Evolutionary conservation across 2,113 vertebrate species (phyloP).

Genomic region (Ariopsis seemanni): DNA sequence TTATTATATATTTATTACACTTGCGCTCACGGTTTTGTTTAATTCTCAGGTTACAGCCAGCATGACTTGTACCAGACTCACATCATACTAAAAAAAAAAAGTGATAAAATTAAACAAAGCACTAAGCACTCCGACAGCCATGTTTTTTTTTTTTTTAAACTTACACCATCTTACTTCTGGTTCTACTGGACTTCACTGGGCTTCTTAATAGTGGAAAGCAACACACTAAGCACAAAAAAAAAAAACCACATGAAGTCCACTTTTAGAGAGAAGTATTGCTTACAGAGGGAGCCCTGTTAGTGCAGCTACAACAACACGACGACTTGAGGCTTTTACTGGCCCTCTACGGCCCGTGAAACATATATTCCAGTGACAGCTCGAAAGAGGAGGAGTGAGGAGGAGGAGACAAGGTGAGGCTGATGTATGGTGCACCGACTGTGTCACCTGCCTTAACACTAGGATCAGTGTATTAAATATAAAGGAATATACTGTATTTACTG

Average conservation of each 20-base stretch:
- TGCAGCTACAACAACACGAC: constrained; percentile 71
- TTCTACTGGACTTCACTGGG: not conserved
- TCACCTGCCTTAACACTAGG: not conserved
- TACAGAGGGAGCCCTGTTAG: constrained; percentile 74
- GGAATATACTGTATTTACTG: not conserved
- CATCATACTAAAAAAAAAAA: not conserved
- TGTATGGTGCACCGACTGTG: constrained; percentile 68
- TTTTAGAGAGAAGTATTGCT: constrained; percentile 67
- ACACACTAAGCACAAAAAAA: constrained; percentile 34
- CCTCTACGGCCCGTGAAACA: constrained; percentile 74
- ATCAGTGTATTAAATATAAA: not conserved
- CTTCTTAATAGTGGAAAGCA: constrained; percentile 24
- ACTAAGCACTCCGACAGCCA: not conserved
- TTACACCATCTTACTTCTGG: not conserved
- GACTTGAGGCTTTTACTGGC: constrained; percentile 73
- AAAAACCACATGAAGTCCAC: constrained; percentile 61
- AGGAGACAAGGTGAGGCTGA: constrained; percentile 70
- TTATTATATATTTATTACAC: constrained; percentile 21
- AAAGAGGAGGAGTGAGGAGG: constrained; percentile 59
- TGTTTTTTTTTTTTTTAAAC: not conserved
- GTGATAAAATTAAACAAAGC: not conserved
- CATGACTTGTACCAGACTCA: constrained; percentile 15
- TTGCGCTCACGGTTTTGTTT: not conserved
- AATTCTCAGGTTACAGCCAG: constrained; percentile 30
- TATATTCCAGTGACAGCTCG: constrained; percentile 73